These are phyloP conservation scores for Girardia tigrina DNA, from an alignment of 2,888 invertebrate species.

Conservation along the genomic window DNA sequence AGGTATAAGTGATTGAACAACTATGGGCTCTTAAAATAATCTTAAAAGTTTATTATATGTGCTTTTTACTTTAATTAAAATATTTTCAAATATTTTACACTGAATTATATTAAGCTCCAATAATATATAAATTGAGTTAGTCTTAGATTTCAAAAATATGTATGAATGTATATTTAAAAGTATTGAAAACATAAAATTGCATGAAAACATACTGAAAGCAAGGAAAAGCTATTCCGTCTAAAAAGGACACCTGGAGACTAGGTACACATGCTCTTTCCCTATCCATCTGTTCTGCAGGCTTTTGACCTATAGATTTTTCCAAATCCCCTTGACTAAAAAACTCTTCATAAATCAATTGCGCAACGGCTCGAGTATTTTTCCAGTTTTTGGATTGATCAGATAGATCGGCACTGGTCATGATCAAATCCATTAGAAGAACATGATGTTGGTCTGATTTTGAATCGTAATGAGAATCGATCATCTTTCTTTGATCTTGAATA, in stretches of 20 bases:
- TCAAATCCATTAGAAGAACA: conserved; percentile 57
- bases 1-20: too few relatives aligned
- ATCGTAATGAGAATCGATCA: not conserved
- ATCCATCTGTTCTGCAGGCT: conserved; percentile 66
- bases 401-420: conserved; percentile 73
- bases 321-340: conserved; percentile 74
- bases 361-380: conserved; percentile 51
- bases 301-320: conserved; percentile 64
- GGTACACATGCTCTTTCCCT: conserved; percentile 68
- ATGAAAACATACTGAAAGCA: conserved; percentile 53
- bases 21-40: too few relatives aligned
- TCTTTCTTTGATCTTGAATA: conserved; percentile 43
- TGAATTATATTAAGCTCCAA: too few relatives aligned
- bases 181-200: too few relatives aligned
- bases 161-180: not conserved
- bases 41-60: too few relatives aligned
- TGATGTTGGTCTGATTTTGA: not conserved
- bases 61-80: too few relatives aligned
- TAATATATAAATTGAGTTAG: too few relatives aligned
- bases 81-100: too few relatives aligned
- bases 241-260: conserved; percentile 65
- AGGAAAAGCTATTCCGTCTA: conserved; percentile 55
- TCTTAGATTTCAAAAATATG: not conserved
- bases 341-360: conserved; percentile 63
- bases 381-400: conserved; percentile 69